A percentile compares a stretch with the other conserved stretches of the same genome.
Evolutionary conservation across 2,113 vertebrate species (phyloP).

Genomic region (Austrofundulus limnaeus): DNA sequence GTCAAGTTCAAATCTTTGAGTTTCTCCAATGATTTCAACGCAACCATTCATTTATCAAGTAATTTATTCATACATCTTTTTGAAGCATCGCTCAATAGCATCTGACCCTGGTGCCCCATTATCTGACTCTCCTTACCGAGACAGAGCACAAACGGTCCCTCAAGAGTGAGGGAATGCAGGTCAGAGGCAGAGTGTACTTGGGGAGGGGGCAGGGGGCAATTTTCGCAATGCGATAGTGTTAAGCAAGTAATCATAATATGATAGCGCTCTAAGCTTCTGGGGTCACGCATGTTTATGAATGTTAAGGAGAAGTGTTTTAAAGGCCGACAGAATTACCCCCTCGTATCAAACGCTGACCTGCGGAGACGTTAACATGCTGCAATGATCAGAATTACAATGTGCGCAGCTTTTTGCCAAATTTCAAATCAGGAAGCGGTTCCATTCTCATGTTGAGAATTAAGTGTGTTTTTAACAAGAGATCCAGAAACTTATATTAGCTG

Average conservation of each 20-base stretch:
- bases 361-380: conserved; percentile 41
- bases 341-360: conserved; percentile 68
- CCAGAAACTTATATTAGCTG: neutral
- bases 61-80: conserved; percentile 75
- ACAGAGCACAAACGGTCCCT: conserved; percentile 60
- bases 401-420: conserved; percentile 20
- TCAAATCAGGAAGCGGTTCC: neutral
- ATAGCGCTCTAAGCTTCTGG: conserved; percentile 60
- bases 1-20: conserved; percentile 54
- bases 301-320: conserved; percentile 67
- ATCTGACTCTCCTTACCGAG: conserved; percentile 58
- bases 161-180: conserved; percentile 66
- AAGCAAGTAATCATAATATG: conserved; percentile 66
- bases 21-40: conserved; percentile 57
- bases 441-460: neutral
- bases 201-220: conserved; percentile 52
- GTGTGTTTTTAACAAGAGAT: neutral
- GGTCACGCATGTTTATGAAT: conserved; percentile 75
- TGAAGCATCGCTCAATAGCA: conserved; percentile 71
- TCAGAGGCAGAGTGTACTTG: conserved; percentile 71
- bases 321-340: conserved; percentile 71
- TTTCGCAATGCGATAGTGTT: conserved; percentile 54
- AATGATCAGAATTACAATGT: conserved; percentile 59
- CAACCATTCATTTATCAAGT: conserved; percentile 61
- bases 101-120: conserved; percentile 67